Conservation (phyloP, 2,113 vertebrate species). For the Saccopteryx bilineata region DNA sequence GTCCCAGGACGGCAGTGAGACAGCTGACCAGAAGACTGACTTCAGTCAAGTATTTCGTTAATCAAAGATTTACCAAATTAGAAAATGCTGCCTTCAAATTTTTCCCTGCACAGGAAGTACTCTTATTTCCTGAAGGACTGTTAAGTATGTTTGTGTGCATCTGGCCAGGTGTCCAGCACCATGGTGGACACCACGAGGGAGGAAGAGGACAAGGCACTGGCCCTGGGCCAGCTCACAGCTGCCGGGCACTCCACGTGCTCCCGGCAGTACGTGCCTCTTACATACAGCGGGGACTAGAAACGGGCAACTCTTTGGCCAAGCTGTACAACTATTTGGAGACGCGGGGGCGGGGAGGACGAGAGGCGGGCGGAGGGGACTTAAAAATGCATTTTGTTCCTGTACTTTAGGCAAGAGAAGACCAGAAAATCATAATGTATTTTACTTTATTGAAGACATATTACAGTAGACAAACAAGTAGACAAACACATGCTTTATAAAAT, state of each 20-base stretch:
- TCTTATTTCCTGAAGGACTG: neutral
- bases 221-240: neutral
- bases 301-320: neutral
- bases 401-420: neutral
- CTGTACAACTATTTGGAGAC: neutral
- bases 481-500: conserved; percentile 90
- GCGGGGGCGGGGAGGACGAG: too few species aligned
- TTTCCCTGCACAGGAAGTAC: neutral
- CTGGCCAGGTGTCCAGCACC: neutral
- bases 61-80: neutral
- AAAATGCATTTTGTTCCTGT: neutral
- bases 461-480: conserved; percentile 85
- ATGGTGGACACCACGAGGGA: fast-evolving
- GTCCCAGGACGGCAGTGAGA: neutral
- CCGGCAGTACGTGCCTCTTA: neutral
- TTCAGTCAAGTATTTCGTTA: conserved; percentile 9
- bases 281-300: neutral
- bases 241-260: neutral
- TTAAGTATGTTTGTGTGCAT: neutral
- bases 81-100: conserved; percentile 1
- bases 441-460: conserved; percentile 89
- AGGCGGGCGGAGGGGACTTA: neutral
- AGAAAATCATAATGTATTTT: conserved; percentile 30
- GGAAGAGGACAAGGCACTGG: neutral
- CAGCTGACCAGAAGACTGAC: neutral